Percentiles rank a stretch among this genome's conserved stretches.
Conservation (phyloP, 2,888 invertebrate genomes). For the Enoplolaimus lenunculus region DNA sequence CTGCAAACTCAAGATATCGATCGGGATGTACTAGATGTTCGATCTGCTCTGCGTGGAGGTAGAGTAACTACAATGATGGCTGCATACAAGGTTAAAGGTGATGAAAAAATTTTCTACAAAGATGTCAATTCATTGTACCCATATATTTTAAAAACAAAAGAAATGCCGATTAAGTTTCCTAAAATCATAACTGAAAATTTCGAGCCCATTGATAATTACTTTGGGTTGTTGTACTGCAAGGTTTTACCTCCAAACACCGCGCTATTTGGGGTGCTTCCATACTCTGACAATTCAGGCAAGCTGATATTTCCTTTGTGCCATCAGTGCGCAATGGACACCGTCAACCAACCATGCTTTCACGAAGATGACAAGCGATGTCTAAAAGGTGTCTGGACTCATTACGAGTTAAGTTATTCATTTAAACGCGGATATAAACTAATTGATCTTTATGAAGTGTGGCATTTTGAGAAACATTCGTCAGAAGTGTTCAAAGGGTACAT, state of each 20-base stretch:
- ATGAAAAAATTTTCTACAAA: background rate
- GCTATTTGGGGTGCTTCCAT: conserved; percentile 1
- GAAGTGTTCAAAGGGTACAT: background rate
- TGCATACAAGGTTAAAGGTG: background rate
- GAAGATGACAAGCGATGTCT: background rate
- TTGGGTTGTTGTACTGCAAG: background rate
- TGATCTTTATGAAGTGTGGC: no score
- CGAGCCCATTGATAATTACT: background rate
- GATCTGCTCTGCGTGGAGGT: no score
- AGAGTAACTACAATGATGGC: no score
- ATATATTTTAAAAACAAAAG: no score
- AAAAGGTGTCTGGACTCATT: no score
- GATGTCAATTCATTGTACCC: no score
- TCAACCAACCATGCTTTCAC: background rate
- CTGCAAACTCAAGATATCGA: no score
- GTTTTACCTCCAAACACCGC: no score
- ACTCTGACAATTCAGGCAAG: background rate
- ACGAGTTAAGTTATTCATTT: background rate
- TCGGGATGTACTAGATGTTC: no score
- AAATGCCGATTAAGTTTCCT: background rate
- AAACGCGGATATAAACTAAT: background rate
- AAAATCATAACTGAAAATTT: background rate
- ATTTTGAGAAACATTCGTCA: background rate
- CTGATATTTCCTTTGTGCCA: background rate
- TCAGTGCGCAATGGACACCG: background rate